Evolutionary conservation across 2,888 invertebrate genomes (phyloP).

Genomic region (Melangyna quadrimaculata): DNA sequence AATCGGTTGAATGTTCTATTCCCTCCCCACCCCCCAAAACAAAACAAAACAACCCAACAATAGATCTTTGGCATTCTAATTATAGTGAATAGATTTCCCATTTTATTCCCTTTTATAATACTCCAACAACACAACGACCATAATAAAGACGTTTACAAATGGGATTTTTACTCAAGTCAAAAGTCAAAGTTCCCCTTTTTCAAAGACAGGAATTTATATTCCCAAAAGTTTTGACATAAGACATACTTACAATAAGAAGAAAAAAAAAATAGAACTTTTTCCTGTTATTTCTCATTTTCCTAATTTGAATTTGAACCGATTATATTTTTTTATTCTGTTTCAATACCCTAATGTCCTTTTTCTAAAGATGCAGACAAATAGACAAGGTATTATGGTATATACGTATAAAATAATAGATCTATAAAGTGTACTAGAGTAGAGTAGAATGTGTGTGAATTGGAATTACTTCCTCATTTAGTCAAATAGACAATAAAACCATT

Average conservation of each 20-base stretch:
- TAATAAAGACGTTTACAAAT: conserved; percentile 10
- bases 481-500: conserved; percentile 42
- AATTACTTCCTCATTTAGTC: conserved; percentile 53
- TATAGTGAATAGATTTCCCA: conserved; percentile 54
- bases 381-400: background rate
- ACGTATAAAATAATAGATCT: background rate
- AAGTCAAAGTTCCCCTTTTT: conserved; percentile 4
- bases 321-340: background rate
- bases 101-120: background rate
- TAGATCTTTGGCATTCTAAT: background rate
- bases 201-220: conserved; percentile 24
- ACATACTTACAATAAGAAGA: background rate
- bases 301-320: conserved; percentile 55
- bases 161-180: conserved; percentile 13
- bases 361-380: background rate
- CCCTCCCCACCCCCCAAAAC: background rate
- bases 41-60: conserved; percentile 11
- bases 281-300: conserved; percentile 33
- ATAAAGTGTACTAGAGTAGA: too few species aligned
- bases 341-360: conserved; percentile 22
- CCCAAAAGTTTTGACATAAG: conserved; percentile 40
- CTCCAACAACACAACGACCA: background rate
- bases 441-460: conserved; percentile 17
- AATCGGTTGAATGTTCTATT: conserved; percentile 7
- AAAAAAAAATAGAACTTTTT: background rate